A percentile compares a stretch with the other conserved stretches of the same genome.
These are phyloP conservation scores for Cossypha polioptera DNA, from an alignment of 2,797 vertebrate species.

Conservation along the genomic window DNA sequence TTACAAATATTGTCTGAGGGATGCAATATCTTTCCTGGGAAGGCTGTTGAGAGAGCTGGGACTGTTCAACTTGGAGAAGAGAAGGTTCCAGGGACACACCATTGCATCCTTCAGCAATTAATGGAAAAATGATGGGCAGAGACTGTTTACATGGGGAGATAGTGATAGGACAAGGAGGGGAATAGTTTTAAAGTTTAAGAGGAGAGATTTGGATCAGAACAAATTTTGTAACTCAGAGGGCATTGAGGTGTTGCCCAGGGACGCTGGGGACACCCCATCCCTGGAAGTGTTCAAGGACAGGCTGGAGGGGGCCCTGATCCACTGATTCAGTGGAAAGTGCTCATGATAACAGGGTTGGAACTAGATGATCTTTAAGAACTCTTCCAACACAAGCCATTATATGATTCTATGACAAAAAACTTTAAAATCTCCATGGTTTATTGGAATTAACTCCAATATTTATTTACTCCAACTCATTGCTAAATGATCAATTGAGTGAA, in stretches of 20 bases:
- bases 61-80: neutral
- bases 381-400: neutral
- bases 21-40: neutral
- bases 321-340: neutral
- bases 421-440: neutral
- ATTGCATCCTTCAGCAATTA: neutral
- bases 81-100: neutral
- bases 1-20: accelerated
- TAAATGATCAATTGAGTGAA: neutral
- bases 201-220: neutral
- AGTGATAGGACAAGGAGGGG: neutral
- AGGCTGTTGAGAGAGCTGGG: neutral
- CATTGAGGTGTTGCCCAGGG: neutral
- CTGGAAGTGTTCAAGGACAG: neutral
- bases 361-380: neutral
- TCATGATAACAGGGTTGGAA: neutral
- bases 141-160: neutral
- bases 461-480: neutral
- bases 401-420: neutral
- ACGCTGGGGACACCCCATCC: neutral
- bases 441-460: too few relatives aligned
- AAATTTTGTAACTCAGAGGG: neutral
- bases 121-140: neutral
- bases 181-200: neutral
- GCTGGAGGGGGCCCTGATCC: neutral